Evolutionary conservation across 2,113 vertebrate genomes (phyloP).

Genomic region (Lipotes vexillifer): DNA sequence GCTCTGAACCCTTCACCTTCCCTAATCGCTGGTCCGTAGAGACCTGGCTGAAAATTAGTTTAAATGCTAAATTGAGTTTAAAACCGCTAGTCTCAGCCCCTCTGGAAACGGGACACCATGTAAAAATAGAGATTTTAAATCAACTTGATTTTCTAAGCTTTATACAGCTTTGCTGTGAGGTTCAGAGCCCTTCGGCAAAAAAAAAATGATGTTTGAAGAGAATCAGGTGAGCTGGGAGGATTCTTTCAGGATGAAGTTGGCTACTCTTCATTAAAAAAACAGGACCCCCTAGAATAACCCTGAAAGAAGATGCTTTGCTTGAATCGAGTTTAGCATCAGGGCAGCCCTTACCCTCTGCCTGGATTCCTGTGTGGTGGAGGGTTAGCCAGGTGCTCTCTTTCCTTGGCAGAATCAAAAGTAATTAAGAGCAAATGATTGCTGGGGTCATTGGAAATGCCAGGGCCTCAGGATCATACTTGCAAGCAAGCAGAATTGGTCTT

Average conservation of each 20-base stretch:
- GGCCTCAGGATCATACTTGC: constrained; percentile 72
- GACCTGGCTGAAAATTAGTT: constrained; percentile 83
- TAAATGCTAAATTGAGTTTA: constrained; percentile 85
- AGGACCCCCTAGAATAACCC: constrained; percentile 70
- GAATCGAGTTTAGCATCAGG: constrained; percentile 50
- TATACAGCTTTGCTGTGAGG: constrained; percentile 69
- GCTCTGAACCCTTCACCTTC: constrained; percentile 78
- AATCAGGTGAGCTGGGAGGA: constrained; percentile 78
- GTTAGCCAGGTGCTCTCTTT: constrained; percentile 71
- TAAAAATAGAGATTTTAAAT: constrained; percentile 84
- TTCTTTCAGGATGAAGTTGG: constrained; percentile 71
- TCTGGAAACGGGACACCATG: constrained; percentile 81
- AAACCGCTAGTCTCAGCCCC: constrained; percentile 78
- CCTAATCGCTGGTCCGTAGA: constrained; percentile 79
- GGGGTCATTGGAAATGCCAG: constrained; percentile 72
- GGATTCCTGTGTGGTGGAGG: constrained; percentile 52
- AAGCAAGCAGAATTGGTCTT: constrained; percentile 75
- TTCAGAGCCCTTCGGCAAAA: constrained; percentile 66
- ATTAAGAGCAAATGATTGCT: constrained; percentile 81
- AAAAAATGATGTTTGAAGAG: constrained; percentile 76
- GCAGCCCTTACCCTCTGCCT: constrained; percentile 43
- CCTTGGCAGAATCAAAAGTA: constrained; percentile 77
- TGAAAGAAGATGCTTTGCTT: constrained; percentile 63
- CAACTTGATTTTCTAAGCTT: constrained; percentile 80
- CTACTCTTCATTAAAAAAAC: constrained; percentile 69